Percentiles rank a stretch among this genome's conserved stretches.
Conservation (phyloP, 23 tunicate genomes). For the Clavelina lepadiformis region DNA sequence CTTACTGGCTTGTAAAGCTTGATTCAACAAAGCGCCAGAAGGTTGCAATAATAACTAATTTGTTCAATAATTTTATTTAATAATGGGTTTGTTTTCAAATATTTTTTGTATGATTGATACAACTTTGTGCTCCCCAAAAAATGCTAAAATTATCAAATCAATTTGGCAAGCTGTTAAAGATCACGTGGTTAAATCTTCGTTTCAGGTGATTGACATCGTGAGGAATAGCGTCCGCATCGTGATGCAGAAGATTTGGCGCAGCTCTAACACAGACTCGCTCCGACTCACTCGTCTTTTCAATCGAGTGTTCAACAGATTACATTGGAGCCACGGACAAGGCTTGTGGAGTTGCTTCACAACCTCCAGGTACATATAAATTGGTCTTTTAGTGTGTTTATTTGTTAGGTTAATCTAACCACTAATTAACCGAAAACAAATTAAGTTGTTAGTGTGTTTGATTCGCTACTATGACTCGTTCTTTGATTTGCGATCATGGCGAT, state of each 20-base stretch:
- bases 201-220: constrained; percentile 85
- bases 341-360: constrained; percentile 82
- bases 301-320: constrained; percentile 73
- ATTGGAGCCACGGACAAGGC: constrained; percentile 75
- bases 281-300: constrained; percentile 49
- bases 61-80: too few relatives aligned
- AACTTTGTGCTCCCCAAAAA: too few relatives aligned
- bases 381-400: too few relatives aligned
- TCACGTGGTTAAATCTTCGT: background rate
- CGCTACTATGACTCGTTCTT: too few relatives aligned
- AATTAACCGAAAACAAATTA: too few relatives aligned
- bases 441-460: too few relatives aligned
- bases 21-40: constrained; percentile 72
- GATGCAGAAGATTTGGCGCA: constrained; percentile 39
- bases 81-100: too few relatives aligned
- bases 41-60: too few relatives aligned
- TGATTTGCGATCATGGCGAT: too few relatives aligned
- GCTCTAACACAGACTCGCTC: constrained; percentile 20
- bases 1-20: constrained; percentile 86
- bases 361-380: constrained; percentile 48
- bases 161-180: background rate
- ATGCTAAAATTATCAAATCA: too few relatives aligned
- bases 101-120: too few relatives aligned
- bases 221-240: constrained; percentile 58
- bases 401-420: too few relatives aligned